A percentile compares a stretch with the other conserved stretches of the same genome.
Evolutionary conservation across 2,113 vertebrate genomes (phyloP).

Genomic region (Coturnix japonica): DNA sequence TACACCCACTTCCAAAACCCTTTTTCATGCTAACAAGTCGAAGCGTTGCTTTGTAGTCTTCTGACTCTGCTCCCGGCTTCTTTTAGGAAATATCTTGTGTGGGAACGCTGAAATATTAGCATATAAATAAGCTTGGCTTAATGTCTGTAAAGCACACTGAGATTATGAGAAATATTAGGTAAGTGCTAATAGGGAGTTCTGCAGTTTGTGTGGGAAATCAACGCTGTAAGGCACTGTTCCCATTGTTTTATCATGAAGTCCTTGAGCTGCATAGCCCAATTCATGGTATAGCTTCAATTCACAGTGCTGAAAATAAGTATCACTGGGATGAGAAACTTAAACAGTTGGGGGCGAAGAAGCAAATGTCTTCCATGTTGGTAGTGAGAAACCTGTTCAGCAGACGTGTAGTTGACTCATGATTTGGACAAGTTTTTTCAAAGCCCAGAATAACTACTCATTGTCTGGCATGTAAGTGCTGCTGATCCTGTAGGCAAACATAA

Average conservation of each 20-base stretch:
- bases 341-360: neutral
- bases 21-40: conserved; percentile 68
- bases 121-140: conserved; percentile 64
- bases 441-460: neutral
- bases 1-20: conserved; percentile 62
- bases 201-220: conserved; percentile 52
- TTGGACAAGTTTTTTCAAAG: neutral
- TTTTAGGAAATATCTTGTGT: conserved; percentile 67
- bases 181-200: conserved; percentile 35
- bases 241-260: neutral
- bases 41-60: conserved; percentile 66
- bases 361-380: neutral
- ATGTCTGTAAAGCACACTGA: conserved; percentile 48
- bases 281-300: neutral
- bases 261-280: neutral
- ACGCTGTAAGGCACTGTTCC: neutral
- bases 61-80: conserved; percentile 62
- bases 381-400: conserved; percentile 29
- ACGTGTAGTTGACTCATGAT: neutral
- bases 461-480: conserved; percentile 1
- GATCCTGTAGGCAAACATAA: conserved; percentile 21
- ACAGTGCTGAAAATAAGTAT: neutral
- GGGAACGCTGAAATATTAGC: conserved; percentile 64
- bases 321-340: conserved; percentile 23
- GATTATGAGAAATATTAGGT: conserved; percentile 59